Base-by-base conservation (phyloP, 1,140 invertebrate genomes). In the Heliconius hewitsoni region DNA sequence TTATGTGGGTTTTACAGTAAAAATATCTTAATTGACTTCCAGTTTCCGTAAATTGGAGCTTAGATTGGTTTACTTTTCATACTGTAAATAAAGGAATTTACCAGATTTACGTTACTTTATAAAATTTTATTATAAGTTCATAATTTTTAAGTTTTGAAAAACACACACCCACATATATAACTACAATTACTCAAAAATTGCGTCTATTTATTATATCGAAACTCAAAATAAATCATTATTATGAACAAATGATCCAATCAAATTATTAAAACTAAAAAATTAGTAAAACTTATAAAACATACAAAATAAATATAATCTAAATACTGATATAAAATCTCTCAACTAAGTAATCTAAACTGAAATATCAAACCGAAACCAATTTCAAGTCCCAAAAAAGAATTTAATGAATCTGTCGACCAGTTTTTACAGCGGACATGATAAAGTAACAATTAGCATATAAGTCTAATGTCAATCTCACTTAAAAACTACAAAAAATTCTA, bases 21-120 rank as follows among this genome's bases (percentile, higher is more conserved):
- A 66, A 66, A 66, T 66, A 66, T 66, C 60, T 66, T 66, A 66
- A 66, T 66, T 66, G 60, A 30, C 60, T 66, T 66, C 60, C 60
- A 30, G 60, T 66, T 66, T 30, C 60, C 3, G 23, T 66, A 66
- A 66, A 27, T 66, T n/a, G 27, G n/a, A n/a, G 57, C 57, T 27
- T 60, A 23, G 57, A 60, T 60, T 60, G 42, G 42, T 60, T 8
- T 23, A 23, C n/a, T 23, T 60, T 60, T 60, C 27, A 27, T 30
- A 66, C 3, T 66, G 2, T 23, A 27, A 23, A 16, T 27, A 27
- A n/a, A 57, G 19, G 9, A 57, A 23, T n/a, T n/a, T 57, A 8
- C 19, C 19, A 57, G n/a, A 8, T n/a, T 23, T 60, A 19, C n/a
- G n/a, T 57, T 9, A n/a, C n/a, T 8, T 57, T 11, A 60, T 27